Percentiles rank a stretch among this genome's conserved stretches.
These are phyloP conservation scores for Fabriciana adippe DNA, from an alignment of 2,888 invertebrate species.

Conservation along the genomic window DNA sequence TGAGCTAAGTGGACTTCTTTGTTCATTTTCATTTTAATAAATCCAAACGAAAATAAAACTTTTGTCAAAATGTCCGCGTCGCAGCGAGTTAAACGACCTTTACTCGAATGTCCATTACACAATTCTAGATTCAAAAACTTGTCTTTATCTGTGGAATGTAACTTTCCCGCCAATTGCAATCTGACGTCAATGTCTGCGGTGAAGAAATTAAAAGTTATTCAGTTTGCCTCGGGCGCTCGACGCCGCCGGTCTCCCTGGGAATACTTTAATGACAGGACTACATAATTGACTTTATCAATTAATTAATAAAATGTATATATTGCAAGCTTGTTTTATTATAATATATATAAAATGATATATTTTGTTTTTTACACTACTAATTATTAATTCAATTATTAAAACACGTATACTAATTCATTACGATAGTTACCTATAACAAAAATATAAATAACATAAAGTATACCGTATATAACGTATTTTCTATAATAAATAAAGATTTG, in stretches of 20 bases:
- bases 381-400: no score
- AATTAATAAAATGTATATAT: slow-evolving; percentile 19
- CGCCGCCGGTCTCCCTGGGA: slow-evolving; percentile 58
- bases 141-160: slow-evolving; percentile 73
- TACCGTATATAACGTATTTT: no score
- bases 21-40: slow-evolving; percentile 25
- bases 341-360: no score
- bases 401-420: no score
- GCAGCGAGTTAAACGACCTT: slow-evolving; percentile 43
- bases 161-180: slow-evolving; percentile 77
- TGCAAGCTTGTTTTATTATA: background rate
- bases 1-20: slow-evolving; percentile 16
- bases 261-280: slow-evolving; percentile 43
- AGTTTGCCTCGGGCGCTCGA: slow-evolving; percentile 68
- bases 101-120: slow-evolving; percentile 54
- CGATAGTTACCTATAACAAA: no score
- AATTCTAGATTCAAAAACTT: slow-evolving; percentile 59
- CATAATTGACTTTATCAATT: slow-evolving; percentile 41
- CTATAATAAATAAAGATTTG: no score
- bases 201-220: slow-evolving; percentile 79
- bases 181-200: slow-evolving; percentile 72
- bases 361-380: no score
- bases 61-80: slow-evolving; percentile 20
- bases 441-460: no score
- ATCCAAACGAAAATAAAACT: slow-evolving; percentile 19